Conservation (phyloP, 2,113 vertebrate genomes). For the Otocyon megalotis region DNA sequence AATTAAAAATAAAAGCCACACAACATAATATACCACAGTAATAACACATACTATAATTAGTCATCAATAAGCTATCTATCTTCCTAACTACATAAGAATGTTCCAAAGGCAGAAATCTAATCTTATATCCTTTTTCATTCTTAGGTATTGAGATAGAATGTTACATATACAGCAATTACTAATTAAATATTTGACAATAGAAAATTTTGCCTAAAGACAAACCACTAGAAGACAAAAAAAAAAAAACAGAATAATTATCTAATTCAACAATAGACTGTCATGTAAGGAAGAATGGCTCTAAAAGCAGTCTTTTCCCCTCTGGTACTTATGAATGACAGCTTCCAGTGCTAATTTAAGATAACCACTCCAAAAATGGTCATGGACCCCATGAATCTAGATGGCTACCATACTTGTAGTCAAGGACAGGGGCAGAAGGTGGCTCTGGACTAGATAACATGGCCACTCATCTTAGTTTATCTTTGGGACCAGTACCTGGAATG, state of each 20-base stretch:
- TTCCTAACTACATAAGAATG: background rate
- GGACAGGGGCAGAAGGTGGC: background rate
- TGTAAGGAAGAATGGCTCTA: background rate
- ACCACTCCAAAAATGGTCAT: background rate
- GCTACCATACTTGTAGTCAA: background rate
- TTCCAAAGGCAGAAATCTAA: constrained; percentile 32
- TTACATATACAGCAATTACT: constrained; percentile 10
- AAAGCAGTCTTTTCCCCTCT: constrained; percentile 30
- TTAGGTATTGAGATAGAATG: background rate
- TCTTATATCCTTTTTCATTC: background rate
- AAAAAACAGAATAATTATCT: background rate
- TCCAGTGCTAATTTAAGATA: background rate
- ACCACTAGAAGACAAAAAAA: constrained; percentile 38
- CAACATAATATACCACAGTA: background rate
- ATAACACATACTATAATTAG: background rate
- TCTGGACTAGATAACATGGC: background rate
- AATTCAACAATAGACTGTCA: constrained; percentile 43
- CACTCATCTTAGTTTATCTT: background rate
- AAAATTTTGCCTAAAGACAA: constrained; percentile 52
- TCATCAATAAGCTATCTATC: background rate
- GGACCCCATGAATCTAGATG: background rate
- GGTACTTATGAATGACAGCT: background rate
- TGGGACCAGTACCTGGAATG: background rate
- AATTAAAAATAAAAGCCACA: constrained; percentile 1
- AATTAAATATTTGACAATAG: constrained; percentile 11